phyloP scores from a whole-genome alignment of 1,140 invertebrate species.

The Tetramorium alpestre region DNA sequence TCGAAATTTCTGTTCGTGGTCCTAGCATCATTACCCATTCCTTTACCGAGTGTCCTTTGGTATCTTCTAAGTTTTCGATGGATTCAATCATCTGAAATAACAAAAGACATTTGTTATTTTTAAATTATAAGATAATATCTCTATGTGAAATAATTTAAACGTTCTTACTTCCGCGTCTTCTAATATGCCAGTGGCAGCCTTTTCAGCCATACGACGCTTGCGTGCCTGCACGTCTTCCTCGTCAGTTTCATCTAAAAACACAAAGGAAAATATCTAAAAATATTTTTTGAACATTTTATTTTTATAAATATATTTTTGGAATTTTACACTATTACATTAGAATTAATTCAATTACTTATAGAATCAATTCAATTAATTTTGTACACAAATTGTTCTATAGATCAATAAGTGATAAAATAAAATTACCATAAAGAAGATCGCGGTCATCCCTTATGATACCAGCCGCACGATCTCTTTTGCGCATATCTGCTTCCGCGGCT shows the following conservation, averaged over 20 bases:
- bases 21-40: conserved; percentile 99
- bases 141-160: neutral
- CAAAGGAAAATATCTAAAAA: conserved; percentile 5
- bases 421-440: conserved; percentile 90
- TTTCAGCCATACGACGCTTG: conserved; percentile 93
- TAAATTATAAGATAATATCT: conserved; percentile 8
- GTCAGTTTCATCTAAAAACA: conserved; percentile 86
- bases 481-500: conserved; percentile 95
- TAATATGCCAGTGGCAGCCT: conserved; percentile 92
- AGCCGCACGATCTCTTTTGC: conserved; percentile 93
- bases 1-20: conserved; percentile 98
- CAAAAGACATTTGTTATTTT: conserved; percentile 44
- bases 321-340: conserved; percentile 8
- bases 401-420: neutral
- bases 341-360: neutral
- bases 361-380: conserved; percentile 2
- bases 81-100: conserved; percentile 94
- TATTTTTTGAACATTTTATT: neutral
- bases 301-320: neutral
- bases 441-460: conserved; percentile 93
- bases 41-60: conserved; percentile 95
- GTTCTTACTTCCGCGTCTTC: conserved; percentile 89
- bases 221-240: conserved; percentile 89
- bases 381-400: neutral
- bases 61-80: conserved; percentile 99